Evolutionary conservation across 2,113 vertebrate genomes (phyloP).

Genomic region (Halichoerus grypus): DNA sequence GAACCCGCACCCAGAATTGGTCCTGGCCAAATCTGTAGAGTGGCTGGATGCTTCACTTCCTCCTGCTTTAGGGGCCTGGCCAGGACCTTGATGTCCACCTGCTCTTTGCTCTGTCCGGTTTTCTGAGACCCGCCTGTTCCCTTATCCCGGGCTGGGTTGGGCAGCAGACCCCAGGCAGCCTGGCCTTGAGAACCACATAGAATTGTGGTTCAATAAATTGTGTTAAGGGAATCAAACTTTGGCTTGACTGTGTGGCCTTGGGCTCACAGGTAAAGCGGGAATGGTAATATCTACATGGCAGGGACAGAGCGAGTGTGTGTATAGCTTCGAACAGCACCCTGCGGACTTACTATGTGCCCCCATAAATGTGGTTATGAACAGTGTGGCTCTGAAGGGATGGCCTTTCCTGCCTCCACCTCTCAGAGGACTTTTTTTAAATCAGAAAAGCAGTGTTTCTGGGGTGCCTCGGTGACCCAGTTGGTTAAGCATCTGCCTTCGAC

Average conservation of each 20-base stretch:
- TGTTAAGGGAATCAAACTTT: neutral
- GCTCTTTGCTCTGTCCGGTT: neutral
- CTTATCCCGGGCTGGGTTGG: neutral
- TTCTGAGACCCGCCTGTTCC: neutral
- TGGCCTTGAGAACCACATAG: neutral
- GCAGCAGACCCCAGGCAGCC: rapidly evolving
- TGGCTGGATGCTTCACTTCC: neutral
- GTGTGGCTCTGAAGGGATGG: neutral
- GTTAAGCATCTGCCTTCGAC: neutral
- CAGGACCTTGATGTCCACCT: neutral
- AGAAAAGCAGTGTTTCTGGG: neutral
- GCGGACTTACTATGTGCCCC: neutral
- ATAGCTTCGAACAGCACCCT: rapidly evolving
- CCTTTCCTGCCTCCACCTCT: neutral
- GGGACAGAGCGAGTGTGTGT: neutral
- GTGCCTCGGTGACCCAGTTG: neutral
- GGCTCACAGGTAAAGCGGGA: neutral
- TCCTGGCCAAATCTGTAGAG: neutral
- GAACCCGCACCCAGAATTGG: neutral
- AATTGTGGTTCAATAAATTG: neutral
- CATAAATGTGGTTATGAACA: neutral
- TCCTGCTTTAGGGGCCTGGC: neutral
- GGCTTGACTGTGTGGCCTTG: neutral
- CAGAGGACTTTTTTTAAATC: neutral
- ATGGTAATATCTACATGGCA: neutral